Percentiles rank a stretch among this genome's conserved stretches.
These are phyloP conservation scores for Atherix ibis DNA, from an alignment of 2,888 invertebrate genomes.

Conservation along the genomic window DNA sequence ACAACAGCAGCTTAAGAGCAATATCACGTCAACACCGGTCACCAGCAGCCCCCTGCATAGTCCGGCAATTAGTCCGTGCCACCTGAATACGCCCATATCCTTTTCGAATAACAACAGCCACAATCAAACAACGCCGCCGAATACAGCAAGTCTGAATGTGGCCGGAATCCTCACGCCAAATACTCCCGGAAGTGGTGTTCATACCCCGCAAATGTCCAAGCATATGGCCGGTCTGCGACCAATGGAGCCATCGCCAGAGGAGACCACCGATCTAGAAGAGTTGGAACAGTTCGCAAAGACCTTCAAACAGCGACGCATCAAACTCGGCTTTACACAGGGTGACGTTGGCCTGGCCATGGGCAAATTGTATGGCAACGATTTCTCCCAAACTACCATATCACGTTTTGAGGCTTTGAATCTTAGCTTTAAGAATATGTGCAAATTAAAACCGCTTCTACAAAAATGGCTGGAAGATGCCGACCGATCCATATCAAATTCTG, in stretches of 20 bases:
- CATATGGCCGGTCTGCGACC: conserved; percentile 40
- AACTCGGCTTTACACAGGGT: conserved; percentile 96
- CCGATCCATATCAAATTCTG: conserved; percentile 58
- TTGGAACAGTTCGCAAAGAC: conserved; percentile 97
- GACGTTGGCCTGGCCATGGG: conserved; percentile 99
- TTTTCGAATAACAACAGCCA: conserved; percentile 24
- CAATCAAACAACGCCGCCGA: conserved; percentile 37
- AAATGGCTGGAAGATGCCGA: conserved; percentile 97
- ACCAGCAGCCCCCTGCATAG: conserved; percentile 27
- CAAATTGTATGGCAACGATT: conserved; percentile 95
- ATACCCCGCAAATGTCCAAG: conserved; percentile 38
- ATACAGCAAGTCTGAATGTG: conserved; percentile 29
- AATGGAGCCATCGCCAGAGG: conserved; percentile 75
- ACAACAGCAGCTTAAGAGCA: conserved; percentile 22
- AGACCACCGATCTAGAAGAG: conserved; percentile 93
- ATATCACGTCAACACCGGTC: conserved; percentile 23
- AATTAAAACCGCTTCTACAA: conserved; percentile 90
- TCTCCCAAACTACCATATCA: conserved; percentile 97
- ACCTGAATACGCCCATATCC: conserved; percentile 5
- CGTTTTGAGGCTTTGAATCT: conserved; percentile 96
- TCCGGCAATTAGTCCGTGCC: conserved; percentile 26
- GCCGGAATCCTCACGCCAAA: conserved; percentile 40
- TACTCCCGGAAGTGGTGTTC: conserved; percentile 37
- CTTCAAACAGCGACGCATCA: conserved; percentile 93
- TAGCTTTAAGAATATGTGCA: conserved; percentile 99